Conservation (phyloP, 2,113 vertebrate species). For the Alaudala cheleensis region DNA sequence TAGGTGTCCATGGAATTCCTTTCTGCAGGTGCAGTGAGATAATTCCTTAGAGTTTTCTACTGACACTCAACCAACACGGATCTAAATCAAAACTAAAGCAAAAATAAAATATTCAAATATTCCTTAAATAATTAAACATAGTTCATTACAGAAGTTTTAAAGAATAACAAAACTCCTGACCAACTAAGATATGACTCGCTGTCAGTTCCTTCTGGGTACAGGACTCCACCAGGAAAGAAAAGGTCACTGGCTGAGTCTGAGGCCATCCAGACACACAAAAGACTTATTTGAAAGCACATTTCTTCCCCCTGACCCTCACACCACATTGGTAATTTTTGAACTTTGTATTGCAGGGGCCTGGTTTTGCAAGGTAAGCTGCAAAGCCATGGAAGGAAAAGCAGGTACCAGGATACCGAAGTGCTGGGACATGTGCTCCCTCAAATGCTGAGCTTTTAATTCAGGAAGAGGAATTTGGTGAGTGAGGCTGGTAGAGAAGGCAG, state of each 20-base stretch:
- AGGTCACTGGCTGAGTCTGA: not conserved
- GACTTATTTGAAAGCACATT: not conserved
- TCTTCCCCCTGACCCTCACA: not conserved
- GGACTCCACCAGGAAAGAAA: not conserved
- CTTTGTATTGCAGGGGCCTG: not conserved
- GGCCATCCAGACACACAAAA: fast-evolving
- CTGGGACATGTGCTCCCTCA: not conserved
- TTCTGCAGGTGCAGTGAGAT: not conserved
- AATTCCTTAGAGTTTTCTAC: not conserved
- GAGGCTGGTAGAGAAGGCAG: not conserved
- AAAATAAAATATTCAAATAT: not conserved
- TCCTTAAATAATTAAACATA: not conserved
- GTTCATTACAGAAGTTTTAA: not conserved
- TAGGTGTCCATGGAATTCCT: not conserved
- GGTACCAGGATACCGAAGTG: not conserved
- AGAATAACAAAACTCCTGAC: not conserved
- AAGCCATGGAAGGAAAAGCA: not conserved
- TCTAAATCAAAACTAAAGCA: not conserved
- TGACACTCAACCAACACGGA: not conserved
- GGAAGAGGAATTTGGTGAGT: not conserved
- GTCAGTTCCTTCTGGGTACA: not conserved
- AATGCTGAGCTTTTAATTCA: not conserved
- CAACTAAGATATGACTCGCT: fast-evolving
- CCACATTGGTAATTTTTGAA: not conserved
- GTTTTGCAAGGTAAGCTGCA: not conserved